Evolutionary conservation across 53 echinoderm and acorn worm species (phyloP).

Genomic region (Temnopleurus reevesii): DNA sequence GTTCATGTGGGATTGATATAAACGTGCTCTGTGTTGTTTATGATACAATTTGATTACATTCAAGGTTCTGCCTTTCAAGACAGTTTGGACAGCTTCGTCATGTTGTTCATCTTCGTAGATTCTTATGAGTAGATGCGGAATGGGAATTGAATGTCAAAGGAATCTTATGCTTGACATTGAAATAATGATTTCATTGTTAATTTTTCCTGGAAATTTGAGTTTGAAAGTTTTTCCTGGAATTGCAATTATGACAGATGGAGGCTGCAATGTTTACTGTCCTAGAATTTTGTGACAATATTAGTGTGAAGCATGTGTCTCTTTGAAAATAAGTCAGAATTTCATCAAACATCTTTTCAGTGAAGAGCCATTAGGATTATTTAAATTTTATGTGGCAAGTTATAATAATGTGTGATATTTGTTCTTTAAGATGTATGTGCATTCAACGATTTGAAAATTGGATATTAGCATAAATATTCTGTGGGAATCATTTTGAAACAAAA

Average conservation of each 20-base stretch:
- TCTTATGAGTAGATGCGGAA: background rate
- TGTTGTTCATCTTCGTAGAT: background rate
- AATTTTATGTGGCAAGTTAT: background rate
- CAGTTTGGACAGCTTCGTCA: background rate
- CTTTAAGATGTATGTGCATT: background rate
- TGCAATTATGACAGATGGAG: no score
- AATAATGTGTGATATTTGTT: background rate
- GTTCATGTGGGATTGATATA: no score
- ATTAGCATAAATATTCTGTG: background rate
- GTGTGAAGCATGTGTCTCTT: background rate
- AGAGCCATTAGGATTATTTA: background rate
- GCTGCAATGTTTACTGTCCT: no score
- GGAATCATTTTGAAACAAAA: background rate
- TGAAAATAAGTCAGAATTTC: background rate
- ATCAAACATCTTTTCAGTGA: background rate
- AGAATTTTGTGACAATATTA: no score
- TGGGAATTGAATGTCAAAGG: no score
- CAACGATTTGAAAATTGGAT: background rate
- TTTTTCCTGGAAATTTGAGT: no score
- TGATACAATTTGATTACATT: background rate
- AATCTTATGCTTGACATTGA: no score
- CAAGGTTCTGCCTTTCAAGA: background rate
- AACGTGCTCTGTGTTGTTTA: no score
- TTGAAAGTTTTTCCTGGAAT: no score
- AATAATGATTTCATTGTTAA: no score